Conservation (phyloP, 2,113 vertebrate species). For the Gavialis gangeticus region DNA sequence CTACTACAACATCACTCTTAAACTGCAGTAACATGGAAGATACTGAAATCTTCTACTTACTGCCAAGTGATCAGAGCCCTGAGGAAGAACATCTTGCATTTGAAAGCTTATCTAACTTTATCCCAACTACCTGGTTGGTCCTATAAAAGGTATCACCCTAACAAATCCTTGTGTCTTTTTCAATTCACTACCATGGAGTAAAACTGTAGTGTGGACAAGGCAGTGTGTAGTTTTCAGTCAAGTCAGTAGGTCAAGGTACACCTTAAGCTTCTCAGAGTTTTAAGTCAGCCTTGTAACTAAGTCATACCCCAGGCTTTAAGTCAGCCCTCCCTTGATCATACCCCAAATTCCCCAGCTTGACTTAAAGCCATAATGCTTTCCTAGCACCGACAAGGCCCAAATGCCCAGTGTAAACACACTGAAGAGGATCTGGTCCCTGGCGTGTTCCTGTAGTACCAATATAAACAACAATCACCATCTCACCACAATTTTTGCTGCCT, state of each 20-base stretch:
- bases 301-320: too few species aligned
- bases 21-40: too few species aligned
- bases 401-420: neutral
- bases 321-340: too few species aligned
- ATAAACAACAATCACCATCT: neutral
- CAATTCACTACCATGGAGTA: neutral
- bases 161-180: too few species aligned
- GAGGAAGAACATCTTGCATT: too few species aligned
- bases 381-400: neutral
- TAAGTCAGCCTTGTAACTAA: neutral
- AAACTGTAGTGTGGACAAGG: neutral
- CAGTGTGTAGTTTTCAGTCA: neutral
- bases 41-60: too few species aligned
- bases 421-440: neutral
- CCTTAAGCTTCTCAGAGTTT: neutral
- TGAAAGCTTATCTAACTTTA: too few species aligned
- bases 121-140: too few species aligned
- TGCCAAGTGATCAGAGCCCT: too few species aligned
- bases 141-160: too few species aligned
- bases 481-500: neutral
- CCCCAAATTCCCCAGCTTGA: neutral
- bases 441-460: neutral
- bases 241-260: neutral
- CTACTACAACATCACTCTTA: too few species aligned
- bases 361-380: neutral